Base-by-base conservation (phyloP, 2,888 invertebrate species). In the Oscheius sp. region DNA sequence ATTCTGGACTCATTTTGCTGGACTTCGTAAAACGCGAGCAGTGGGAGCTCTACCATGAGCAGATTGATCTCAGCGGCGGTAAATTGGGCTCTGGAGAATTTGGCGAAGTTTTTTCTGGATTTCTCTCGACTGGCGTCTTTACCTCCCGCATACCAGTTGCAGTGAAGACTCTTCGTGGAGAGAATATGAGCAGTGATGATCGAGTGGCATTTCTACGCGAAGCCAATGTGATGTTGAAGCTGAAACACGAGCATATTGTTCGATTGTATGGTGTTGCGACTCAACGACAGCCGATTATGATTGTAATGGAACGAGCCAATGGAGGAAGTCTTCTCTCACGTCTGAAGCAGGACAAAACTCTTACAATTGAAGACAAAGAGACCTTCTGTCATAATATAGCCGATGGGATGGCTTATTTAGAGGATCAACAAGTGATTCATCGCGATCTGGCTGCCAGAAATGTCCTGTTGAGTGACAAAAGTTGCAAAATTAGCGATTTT, bases 1-100 rank as follows among this genome's bases (percentile, higher is more conserved):
- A 67, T 17, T 50, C 57, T 3, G 74, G 75, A 12, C 66, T 71
- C 23, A 48, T 66, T 45, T 61, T 81, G 31, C 50, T 61, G 42
- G 65, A 52, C 17, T 70, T 65, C 52, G 67, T 77, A 29, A 69
- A 72, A 17, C 57, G 79, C 25, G 76, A 77, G 37, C 68, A 71
- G 50, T 81, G 81, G 81, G 75, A 81, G 48, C 67, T 81, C 57
- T 75, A 81, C 65, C 81, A 81, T 53, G 81, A 81, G 68, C 81
- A 81, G 69, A 70, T 81, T 4, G 68, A 65, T 27, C 45, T 78
- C 64, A 57, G 37, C 15, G 75, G 73, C 1, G 71, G 72, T 33
- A 74, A 75, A 52, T 66, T 81, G 17, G 81, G 79, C 25, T 73
- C 74, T 45, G 81, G 81, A 1, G 77, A 79, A 63, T 81, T 81